Evolutionary conservation across 1,140 invertebrate genomes (phyloP).

Genomic region (Bombyx mori): DNA sequence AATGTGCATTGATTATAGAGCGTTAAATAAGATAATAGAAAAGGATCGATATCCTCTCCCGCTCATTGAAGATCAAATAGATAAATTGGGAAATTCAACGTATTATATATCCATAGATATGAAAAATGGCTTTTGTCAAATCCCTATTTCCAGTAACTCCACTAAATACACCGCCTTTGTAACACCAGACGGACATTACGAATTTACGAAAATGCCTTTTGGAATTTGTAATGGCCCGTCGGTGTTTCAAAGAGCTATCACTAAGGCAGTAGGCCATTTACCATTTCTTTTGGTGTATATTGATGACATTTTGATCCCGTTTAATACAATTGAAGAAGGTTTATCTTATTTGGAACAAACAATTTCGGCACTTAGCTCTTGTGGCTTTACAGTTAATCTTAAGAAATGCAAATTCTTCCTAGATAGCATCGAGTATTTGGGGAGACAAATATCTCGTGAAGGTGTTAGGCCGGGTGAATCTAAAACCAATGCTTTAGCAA

Average conservation of each 20-base stretch:
- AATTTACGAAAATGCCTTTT: constrained; percentile 58
- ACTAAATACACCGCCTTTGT: constrained; percentile 50
- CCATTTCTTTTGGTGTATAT: constrained; percentile 5
- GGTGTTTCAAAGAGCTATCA: constrained; percentile 6
- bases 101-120: constrained; percentile 66
- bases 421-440: no score
- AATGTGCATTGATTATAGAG: constrained; percentile 49
- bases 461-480: no score
- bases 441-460: no score
- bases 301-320: constrained; percentile 2
- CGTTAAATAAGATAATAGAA: constrained; percentile 39
- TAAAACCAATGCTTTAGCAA: no score
- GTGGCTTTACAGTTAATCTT: constrained; percentile 4
- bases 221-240: constrained; percentile 42
- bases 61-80: constrained; percentile 33
- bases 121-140: constrained; percentile 50
- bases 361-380: background rate
- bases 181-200: constrained; percentile 51
- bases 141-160: constrained; percentile 33
- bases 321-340: no score
- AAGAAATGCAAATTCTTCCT: no score
- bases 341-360: no score
- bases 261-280: background rate
- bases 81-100: constrained; percentile 17
- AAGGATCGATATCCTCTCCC: constrained; percentile 48